Conservation (phyloP, 2,888 invertebrate genomes). For the Hecatera dysodea region DNA sequence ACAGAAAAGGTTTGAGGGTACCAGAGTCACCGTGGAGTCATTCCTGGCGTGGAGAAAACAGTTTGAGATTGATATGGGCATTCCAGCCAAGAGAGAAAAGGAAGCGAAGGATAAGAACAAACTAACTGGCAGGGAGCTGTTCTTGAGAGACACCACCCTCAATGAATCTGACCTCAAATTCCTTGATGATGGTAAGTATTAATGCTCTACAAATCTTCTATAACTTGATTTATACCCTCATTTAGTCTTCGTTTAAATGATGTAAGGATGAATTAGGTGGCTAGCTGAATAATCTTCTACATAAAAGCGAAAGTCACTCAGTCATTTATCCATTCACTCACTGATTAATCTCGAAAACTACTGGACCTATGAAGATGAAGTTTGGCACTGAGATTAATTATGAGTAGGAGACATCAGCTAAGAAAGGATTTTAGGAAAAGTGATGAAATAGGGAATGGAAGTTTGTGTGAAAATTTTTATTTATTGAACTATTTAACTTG, state of each 20-base stretch:
- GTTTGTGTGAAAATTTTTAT: too few relatives aligned
- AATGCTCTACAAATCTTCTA: neutral
- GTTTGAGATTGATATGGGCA: slow-evolving; percentile 97
- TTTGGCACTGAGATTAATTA: too few relatives aligned
- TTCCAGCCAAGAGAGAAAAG: slow-evolving; percentile 93
- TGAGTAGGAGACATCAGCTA: too few relatives aligned
- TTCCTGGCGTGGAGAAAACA: slow-evolving; percentile 98
- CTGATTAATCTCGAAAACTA: too few relatives aligned
- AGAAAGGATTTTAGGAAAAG: too few relatives aligned
- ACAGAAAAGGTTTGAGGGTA: slow-evolving; percentile 98
- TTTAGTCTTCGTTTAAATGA: neutral
- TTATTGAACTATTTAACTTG: too few relatives aligned
- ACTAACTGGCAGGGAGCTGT: slow-evolving; percentile 97
- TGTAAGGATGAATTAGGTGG: too few relatives aligned
- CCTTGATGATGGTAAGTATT: slow-evolving; percentile 94
- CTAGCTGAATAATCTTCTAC: too few relatives aligned
- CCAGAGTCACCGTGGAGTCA: slow-evolving; percentile 98
- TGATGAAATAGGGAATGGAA: too few relatives aligned
- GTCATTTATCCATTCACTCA: too few relatives aligned
- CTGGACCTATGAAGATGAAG: too few relatives aligned
- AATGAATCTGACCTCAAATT: slow-evolving; percentile 99
- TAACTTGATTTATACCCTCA: neutral
- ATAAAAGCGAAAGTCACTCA: too few relatives aligned
- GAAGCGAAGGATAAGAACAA: slow-evolving; percentile 94
- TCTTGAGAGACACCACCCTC: slow-evolving; percentile 97